phyloP scores from a whole-genome alignment of 2,888 invertebrate species.

The Crioceris asparagi region DNA sequence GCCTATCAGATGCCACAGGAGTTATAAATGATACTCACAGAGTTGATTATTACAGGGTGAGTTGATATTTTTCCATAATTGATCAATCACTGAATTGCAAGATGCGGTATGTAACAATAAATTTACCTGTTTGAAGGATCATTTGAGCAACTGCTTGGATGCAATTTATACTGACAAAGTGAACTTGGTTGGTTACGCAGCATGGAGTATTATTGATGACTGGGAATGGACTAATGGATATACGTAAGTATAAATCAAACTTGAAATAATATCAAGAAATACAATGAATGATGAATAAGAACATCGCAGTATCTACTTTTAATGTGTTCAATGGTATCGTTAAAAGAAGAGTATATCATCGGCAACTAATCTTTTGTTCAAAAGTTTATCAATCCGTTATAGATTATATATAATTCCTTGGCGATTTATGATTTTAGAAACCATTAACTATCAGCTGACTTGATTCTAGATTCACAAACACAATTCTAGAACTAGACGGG shows the following conservation, averaged over 20 bases:
- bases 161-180: slow-evolving; percentile 15
- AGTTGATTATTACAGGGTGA: slow-evolving; percentile 6
- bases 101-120: background rate
- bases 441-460: no score
- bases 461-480: no score
- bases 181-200: slow-evolving; percentile 11
- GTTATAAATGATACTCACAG: slow-evolving; percentile 16
- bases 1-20: slow-evolving; percentile 14
- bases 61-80: background rate
- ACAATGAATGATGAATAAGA: no score
- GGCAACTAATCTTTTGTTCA: slow-evolving; percentile 40
- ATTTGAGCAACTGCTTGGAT: slow-evolving; percentile 14
- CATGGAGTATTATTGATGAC: slow-evolving; percentile 17
- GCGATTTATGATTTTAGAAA: no score
- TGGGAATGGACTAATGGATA: slow-evolving; percentile 17
- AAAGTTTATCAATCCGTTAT: slow-evolving; percentile 20
- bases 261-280: no score
- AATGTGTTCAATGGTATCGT: no score
- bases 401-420: no score
- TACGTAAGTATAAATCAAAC: slow-evolving; percentile 8
- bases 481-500: no score
- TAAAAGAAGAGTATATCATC: no score
- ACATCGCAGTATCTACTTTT: no score
- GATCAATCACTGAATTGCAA: background rate
- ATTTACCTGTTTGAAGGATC: slow-evolving; percentile 8